Evolutionary conservation across 64 coral and sea anemone species (phyloP).

Genomic region (Pocillopora verrucosa): DNA sequence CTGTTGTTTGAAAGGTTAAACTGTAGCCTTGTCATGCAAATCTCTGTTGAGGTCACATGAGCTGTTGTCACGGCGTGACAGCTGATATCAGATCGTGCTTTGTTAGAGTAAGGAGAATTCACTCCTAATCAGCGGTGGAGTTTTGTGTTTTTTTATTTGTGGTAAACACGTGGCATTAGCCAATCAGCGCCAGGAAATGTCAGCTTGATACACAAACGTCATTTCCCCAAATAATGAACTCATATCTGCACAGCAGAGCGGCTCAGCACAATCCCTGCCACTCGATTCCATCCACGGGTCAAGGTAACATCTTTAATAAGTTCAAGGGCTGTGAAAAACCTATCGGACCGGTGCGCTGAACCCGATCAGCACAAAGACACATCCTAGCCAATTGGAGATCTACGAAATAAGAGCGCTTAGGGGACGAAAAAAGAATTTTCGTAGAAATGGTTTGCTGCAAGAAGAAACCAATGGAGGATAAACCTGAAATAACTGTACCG

Average conservation of each 20-base stretch:
- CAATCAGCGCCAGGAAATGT: constrained; percentile 26
- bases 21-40: constrained; percentile 6
- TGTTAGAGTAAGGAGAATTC: constrained; percentile 3
- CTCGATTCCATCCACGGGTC: constrained; percentile 17
- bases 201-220: constrained; percentile 11
- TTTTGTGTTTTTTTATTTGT: background rate
- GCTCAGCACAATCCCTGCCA: background rate
- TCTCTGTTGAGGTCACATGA: background rate
- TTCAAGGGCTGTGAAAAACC: background rate
- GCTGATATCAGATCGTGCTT: background rate
- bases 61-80: background rate
- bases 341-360: background rate
- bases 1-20: background rate
- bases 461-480: constrained; percentile 68
- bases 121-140: background rate
- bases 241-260: background rate
- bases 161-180: constrained; percentile 24
- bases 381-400: background rate
- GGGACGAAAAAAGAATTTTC: background rate
- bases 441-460: constrained; percentile 63
- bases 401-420: background rate
- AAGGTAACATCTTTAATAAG: background rate
- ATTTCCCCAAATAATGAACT: constrained; percentile 27
- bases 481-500: constrained; percentile 56
- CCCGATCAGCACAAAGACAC: background rate